Base-by-base conservation (phyloP, 2,888 invertebrate species). In the Ischnura elegans region DNA sequence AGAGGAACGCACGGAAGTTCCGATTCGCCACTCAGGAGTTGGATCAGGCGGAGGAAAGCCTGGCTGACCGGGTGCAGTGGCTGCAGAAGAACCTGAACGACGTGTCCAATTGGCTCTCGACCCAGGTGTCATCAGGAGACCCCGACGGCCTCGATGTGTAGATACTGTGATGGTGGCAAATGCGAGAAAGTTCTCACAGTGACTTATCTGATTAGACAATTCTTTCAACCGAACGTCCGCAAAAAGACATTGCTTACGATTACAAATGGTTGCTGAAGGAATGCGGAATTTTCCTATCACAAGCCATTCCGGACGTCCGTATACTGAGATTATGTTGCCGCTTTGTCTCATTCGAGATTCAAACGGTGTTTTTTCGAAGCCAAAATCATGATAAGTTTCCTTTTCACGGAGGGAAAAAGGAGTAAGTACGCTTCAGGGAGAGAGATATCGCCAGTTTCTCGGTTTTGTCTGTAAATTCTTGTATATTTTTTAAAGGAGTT, bases 1-100 rank as follows among this genome's bases (percentile, higher is more conserved):
- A 95, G 51, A 95, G 95, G 93, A 95, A 96, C 16, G 61, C 90
- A 21, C 21, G 90, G 25, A 90, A 90, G n/a, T 90, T 90, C 45
- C 90, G 61, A 43, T 90, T 90, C 61, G 90, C 90, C n/a, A 90
- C 55, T 21, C 90, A 90, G 43, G 90, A 55, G 3, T 29, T 90
- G 61, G 90, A 90, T 2, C 90, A 90, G 61, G 90, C 90, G 3
- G 61, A 90, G 43, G 90, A 90, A n/a, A 90, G 61, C 13, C 66
- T 90, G 16, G 90, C 55, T 0, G 90, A 90, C 42, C 61, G 61
- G 43, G 90, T 90, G 13, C 42, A 43, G 19, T 90, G 90, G 90
- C 55, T 61, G 90, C 43, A 90, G 25, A 90, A 61, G n/a, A 90
- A 90, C 43, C 43, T 90, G 4, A 55, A 55, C 3, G 90, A 90